A percentile compares a stretch with the other conserved stretches of the same genome.
Conservation (phyloP, 2,888 invertebrate genomes). For the Podabrus alpinus region DNA sequence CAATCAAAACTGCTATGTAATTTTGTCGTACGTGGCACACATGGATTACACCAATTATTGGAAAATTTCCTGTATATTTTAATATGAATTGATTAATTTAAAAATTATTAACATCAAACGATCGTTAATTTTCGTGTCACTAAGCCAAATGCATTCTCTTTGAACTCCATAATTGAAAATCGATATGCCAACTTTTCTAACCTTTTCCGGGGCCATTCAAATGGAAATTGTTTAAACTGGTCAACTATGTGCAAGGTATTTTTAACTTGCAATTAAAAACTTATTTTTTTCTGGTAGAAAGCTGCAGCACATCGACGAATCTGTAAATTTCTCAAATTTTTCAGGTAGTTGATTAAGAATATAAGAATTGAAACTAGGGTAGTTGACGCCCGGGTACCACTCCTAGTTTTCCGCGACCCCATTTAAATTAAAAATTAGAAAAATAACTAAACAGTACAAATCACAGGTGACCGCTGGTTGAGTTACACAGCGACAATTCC, state of each 20-base stretch:
- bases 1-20: neutral
- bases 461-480: no score
- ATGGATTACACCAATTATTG: neutral
- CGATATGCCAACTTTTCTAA: neutral
- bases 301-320: neutral
- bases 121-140: neutral
- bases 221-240: neutral
- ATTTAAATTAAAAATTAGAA: no score
- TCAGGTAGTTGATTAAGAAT: no score
- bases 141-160: neutral
- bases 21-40: neutral
- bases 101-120: neutral
- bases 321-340: neutral
- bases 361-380: no score
- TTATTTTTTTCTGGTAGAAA: neutral
- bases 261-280: neutral
- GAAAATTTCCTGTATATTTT: neutral
- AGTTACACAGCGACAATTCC: no score
- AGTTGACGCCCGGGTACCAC: neutral
- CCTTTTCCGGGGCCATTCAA: neutral
- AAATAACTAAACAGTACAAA: no score
- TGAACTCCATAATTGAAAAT: neutral
- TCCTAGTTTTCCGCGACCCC: no score
- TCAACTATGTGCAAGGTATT: neutral
- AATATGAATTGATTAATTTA: neutral